Evolutionary conservation across 2,888 invertebrate genomes (phyloP).

Genomic region (Rotaria magnacalcarata): DNA sequence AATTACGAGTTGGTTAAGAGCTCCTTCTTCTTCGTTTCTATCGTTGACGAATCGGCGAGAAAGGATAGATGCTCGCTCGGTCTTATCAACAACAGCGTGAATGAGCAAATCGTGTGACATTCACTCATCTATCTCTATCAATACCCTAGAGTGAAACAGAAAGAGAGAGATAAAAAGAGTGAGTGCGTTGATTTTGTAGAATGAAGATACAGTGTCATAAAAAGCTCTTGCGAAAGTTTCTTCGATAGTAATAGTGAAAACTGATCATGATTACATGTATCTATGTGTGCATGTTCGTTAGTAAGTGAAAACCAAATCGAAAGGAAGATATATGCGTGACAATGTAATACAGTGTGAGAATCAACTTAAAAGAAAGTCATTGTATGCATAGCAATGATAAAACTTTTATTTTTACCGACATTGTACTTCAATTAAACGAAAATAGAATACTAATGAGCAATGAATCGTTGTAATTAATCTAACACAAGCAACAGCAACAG

Average conservation of each 20-base stretch:
- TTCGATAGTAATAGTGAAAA: not conserved
- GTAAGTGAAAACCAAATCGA: not conserved
- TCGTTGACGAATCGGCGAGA: not conserved
- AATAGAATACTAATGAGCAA: not conserved
- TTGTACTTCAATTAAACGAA: not conserved
- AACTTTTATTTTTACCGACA: not conserved
- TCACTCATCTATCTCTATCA: conserved; percentile 11
- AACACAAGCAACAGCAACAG: too few relatives aligned
- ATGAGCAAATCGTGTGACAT: conserved; percentile 29
- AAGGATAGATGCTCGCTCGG: not conserved
- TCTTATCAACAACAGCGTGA: conserved; percentile 13
- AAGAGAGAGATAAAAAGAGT: not conserved
- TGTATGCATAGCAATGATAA: not conserved
- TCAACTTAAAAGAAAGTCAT: not conserved
- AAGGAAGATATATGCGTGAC: not conserved
- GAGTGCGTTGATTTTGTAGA: not conserved
- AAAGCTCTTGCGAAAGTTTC: not conserved
- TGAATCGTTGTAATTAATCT: not conserved
- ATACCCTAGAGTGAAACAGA: not conserved
- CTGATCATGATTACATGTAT: not conserved
- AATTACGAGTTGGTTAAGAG: conserved; percentile 12
- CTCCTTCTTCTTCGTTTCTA: not conserved
- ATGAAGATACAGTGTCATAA: not conserved
- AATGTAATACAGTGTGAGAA: not conserved
- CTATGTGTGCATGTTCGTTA: not conserved